Evolutionary conservation across 2,888 invertebrate species (phyloP).

Genomic region (Acrocera orbiculus): DNA sequence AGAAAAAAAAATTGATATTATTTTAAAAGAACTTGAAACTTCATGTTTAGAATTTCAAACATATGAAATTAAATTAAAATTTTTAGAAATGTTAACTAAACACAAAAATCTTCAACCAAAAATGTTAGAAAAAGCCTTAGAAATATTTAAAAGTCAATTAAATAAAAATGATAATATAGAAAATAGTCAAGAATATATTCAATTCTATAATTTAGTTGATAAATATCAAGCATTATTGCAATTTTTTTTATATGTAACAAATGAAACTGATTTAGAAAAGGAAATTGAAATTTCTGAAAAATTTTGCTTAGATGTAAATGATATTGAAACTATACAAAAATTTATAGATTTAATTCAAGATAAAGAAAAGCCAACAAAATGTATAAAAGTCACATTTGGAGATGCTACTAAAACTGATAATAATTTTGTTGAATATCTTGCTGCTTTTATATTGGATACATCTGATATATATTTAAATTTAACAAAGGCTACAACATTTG

Average conservation of each 20-base stretch:
- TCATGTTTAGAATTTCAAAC: constrained; percentile 48
- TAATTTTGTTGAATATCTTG: constrained; percentile 37
- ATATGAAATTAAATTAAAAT: constrained; percentile 50
- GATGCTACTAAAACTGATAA: constrained; percentile 34
- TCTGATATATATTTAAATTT: constrained; percentile 25
- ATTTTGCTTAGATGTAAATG: constrained; percentile 20
- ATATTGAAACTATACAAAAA: constrained; percentile 45
- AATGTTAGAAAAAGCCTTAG: constrained; percentile 38
- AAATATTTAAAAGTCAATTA: too few species aligned
- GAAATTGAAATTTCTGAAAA: constrained; percentile 12
- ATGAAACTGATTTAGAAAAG: constrained; percentile 11
- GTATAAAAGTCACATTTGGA: constrained; percentile 38
- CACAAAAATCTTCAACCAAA: constrained; percentile 46
- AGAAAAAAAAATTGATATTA: background rate
- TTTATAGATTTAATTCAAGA: constrained; percentile 37
- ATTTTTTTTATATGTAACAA: constrained; percentile 22
- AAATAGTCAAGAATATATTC: constrained; percentile 9
- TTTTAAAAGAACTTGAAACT: too few species aligned
- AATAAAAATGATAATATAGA: too few species aligned
- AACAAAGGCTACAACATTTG: constrained; percentile 21
- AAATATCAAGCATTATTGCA: constrained; percentile 22
- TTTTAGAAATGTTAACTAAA: constrained; percentile 48
- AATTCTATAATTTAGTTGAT: constrained; percentile 16
- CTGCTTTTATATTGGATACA: constrained; percentile 21
- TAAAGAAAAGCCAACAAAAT: constrained; percentile 6